Evolutionary conservation across 2,113 vertebrate genomes (phyloP).

Genomic region (Capreolus pygargus): DNA sequence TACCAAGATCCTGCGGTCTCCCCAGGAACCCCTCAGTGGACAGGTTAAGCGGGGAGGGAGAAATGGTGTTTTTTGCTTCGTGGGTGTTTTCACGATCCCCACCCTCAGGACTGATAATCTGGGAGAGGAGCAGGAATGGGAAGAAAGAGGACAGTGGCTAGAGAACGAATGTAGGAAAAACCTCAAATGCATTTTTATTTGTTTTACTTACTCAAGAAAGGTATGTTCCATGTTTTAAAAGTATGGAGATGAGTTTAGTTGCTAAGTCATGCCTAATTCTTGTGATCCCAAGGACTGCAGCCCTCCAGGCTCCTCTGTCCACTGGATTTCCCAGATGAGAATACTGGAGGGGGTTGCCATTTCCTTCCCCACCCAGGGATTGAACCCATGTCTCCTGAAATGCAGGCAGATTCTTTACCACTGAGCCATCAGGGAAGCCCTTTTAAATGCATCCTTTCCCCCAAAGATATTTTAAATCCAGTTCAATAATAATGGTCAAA

Average conservation of each 20-base stretch:
- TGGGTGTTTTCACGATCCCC: background rate
- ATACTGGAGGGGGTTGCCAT: background rate
- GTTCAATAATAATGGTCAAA: background rate
- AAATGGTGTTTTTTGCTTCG: background rate
- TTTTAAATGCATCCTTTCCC: background rate
- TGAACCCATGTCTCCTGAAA: background rate
- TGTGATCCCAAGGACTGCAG: background rate
- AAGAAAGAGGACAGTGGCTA: background rate
- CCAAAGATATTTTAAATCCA: background rate
- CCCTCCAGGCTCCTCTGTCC: background rate
- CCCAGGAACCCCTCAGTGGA: background rate
- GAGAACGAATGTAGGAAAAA: background rate
- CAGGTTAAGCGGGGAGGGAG: background rate
- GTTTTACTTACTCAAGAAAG: background rate
- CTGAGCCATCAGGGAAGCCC: background rate
- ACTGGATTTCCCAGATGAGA: background rate
- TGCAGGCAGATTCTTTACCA: background rate
- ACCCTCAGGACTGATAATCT: background rate
- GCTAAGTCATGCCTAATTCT: background rate
- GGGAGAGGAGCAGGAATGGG: background rate
- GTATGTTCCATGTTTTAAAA: background rate
- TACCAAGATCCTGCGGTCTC: background rate
- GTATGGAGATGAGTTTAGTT: background rate
- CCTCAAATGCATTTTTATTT: background rate
- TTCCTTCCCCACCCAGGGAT: background rate